Base-by-base conservation (phyloP, 2,888 invertebrate species). In the Torymus tubicola region DNA sequence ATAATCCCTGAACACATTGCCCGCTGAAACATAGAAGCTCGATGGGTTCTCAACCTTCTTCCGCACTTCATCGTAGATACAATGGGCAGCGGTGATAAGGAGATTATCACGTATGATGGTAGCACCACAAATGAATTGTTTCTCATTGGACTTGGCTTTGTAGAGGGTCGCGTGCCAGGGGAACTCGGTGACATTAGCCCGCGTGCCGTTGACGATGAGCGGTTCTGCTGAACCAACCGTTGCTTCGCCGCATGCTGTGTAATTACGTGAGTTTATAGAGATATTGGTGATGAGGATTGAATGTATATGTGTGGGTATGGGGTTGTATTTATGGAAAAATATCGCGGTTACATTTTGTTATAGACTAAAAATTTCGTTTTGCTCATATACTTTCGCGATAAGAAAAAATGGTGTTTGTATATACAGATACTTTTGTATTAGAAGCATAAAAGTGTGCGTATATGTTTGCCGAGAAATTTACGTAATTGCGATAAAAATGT, bases 61-160 rank as follows among this genome's bases (percentile, higher is more conserved):
- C 0, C 2, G 75, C 0, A 0, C 55, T 42, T 89, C 90, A 53
- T 90, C 85, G 83, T 85, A 91, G 57, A 91, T 87, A 83, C 91
- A 91, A 83, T 91, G 91, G 2, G 91, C 91, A n/a, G 91, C 91
- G 65, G 89, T 91, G n/a, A 91, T 76, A 21, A 91, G 80, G 2
- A 91, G 83, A 81, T 87, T 86, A 0, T 87, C 86, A 4, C 87
- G 85, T 73, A 91, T 88, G 14, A 91, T 89, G 2, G 90, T 89
- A n/a, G 90, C 90, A 16, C 91, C 91, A 74, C 91, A 91, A 24
- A 86, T 85, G 65, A 89, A 91, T 52, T 83, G 69, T 72, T 88
- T 90, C 2, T 75, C 82, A 10, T 18, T 52, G 1, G 68, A 57
- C 10, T 84, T 81, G 5, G 77, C 61, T 78, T 61, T 84, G 78